phyloP scores from a whole-genome alignment of 2,797 vertebrate genomes.

The Danio kyathit region DNA sequence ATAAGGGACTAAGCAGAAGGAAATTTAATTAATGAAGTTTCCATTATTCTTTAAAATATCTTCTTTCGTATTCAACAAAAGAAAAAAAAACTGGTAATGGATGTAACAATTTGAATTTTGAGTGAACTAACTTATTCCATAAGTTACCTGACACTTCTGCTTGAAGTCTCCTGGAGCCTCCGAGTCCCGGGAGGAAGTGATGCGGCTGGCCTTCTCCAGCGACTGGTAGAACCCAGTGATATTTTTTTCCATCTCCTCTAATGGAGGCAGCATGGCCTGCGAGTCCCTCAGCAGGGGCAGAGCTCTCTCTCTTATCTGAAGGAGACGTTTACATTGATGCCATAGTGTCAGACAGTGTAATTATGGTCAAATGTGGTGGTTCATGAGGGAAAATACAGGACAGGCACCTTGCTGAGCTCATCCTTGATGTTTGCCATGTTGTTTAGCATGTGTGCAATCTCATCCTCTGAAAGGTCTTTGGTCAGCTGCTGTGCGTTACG shows the following conservation, averaged over 20 bases:
- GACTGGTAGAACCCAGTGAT: constrained; percentile 93
- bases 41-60: too few relatives aligned
- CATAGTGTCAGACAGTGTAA: neutral
- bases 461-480: constrained; percentile 91
- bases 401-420: constrained; percentile 88
- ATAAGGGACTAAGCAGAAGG: too few relatives aligned
- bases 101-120: too few relatives aligned
- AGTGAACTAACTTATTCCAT: too few relatives aligned
- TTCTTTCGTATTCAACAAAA: too few relatives aligned
- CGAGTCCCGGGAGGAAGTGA: constrained; percentile 82
- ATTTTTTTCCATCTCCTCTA: constrained; percentile 95
- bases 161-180: constrained; percentile 89
- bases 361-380: constrained; percentile 4
- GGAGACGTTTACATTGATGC: constrained; percentile 24
- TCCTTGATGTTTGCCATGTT: constrained; percentile 89
- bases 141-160: constrained; percentile 91
- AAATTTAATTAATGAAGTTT: too few relatives aligned
- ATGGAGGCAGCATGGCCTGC: constrained; percentile 84
- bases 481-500: constrained; percentile 90
- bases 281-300: constrained; percentile 87
- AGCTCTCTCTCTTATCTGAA: constrained; percentile 87
- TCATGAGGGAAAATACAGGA: constrained; percentile 17
- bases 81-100: too few relatives aligned
- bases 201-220: constrained; percentile 90
- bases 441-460: constrained; percentile 87